These are phyloP conservation scores for Candidula unifasciata DNA, from an alignment of 2,888 invertebrate species.

Conservation along the genomic window DNA sequence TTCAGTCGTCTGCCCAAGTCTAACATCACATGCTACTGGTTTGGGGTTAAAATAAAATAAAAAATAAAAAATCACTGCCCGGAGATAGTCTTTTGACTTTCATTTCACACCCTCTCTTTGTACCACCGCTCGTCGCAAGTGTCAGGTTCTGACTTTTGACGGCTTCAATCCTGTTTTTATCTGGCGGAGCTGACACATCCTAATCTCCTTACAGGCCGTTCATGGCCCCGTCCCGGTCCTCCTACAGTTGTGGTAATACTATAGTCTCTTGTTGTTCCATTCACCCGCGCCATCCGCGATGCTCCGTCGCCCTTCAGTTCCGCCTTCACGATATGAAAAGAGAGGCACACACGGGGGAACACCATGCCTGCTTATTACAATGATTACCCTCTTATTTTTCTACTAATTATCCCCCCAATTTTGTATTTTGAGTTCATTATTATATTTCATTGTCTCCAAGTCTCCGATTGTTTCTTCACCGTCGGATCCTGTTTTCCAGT, in stretches of 20 bases:
- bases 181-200: background rate
- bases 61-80: too few species aligned
- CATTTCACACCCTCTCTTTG: background rate
- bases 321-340: background rate
- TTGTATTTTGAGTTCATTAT: slow-evolving; percentile 29
- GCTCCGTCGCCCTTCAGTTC: background rate
- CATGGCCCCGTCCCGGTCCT: background rate
- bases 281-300: background rate
- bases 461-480: slow-evolving; percentile 16
- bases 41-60: too few species aligned
- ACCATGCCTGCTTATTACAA: slow-evolving; percentile 15
- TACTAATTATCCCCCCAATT: slow-evolving; percentile 42
- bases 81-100: slow-evolving; percentile 4
- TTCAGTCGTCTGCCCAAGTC: too few species aligned
- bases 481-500: background rate
- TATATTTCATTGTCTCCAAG: background rate
- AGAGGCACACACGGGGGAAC: background rate
- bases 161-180: background rate
- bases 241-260: background rate
- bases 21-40: too few species aligned
- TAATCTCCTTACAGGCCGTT: background rate
- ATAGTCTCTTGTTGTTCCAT: background rate
- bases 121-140: background rate
- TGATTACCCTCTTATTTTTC: slow-evolving; percentile 47
- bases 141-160: slow-evolving; percentile 25